Base-by-base conservation (phyloP, 2,113 vertebrate species). In the Sander lucioperca region DNA sequence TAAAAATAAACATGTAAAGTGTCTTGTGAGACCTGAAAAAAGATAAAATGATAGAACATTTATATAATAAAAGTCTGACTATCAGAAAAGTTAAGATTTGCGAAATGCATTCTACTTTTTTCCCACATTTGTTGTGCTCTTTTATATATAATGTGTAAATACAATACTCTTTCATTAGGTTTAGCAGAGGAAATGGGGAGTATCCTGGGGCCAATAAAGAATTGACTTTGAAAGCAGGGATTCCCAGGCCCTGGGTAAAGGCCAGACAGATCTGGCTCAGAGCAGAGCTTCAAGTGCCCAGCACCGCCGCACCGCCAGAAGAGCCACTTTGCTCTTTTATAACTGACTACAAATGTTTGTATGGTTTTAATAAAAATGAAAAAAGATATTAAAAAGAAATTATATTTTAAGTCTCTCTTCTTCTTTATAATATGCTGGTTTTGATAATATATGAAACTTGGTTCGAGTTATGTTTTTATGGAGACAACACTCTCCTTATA, bases 301-400 rank as follows among this genome's bases (percentile, higher is more conserved):
- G 75, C 85, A 91, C 91, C 92, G 91, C 95, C 94, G 89, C 80
- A 95, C 94, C 86, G 95, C 95, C 96, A 95, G 95, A 95, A 96
- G 96, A 97, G 96, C 96, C 95, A 95, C 95, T 97, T 96, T 95
- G 95, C 91, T 96, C 94, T 98, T 99, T 99, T 98, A 95, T 98
- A 98, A 97, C 95, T 95, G 96, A 97, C 92, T 95, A 96, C 91
- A 95, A 95, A 96, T 95, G 96, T 99, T 99, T 99, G 97, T 99
- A 99, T 96, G 92, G 96, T 97, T 97, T 99, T 97, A 99, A 99
- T 99, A 99, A 99, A 97, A 97, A 94, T 93, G 87, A 70, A 50
- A 53, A 69, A 50, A 15, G 30, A 54, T 16, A 70, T 54, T 54
- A 70, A 54, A 69, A 70, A 54, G 90, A 94, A 94, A 96, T 96